Base-by-base conservation (phyloP, 2,113 vertebrate genomes). In the Oncorhynchus keta region DNA sequence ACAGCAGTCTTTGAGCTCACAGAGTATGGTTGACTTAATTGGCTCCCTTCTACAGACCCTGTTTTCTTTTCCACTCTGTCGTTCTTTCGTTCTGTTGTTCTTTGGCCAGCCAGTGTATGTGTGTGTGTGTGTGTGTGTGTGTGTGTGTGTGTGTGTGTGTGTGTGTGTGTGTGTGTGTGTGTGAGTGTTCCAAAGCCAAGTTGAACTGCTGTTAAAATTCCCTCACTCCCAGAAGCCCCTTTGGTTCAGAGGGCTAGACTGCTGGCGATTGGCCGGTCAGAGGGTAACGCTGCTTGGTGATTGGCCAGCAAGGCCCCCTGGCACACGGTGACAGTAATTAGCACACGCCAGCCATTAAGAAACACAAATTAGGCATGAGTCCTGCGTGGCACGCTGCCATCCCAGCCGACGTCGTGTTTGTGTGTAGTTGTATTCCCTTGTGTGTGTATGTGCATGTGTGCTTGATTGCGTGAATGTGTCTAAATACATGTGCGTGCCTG, bases 341-440 rank as follows among this genome's bases (percentile, higher is more conserved):
- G 95, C 95, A 96, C 95, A 96, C 94, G 95, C 94, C 95, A 93
- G 94, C 95, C 96, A 97, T 97, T 98, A 97, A 95, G 95, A 95
- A 96, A 93, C 85, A 87, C 94, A 96, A 95, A 96, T 92, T 92
- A 92, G 84, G 79, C 91, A 89, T 83, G 94, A 94, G 95, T 92
- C 77, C 90, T 13, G 92, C 83, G 91, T 97, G 96, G 95, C 95
- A 94, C 77, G 73, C 93, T 96, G 96, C 96, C 96, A 97, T 93
- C 90, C 86, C 28, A 28, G 22, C 70, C 51, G 13, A 24, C 11
- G 49, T 2, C 83, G 80, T 76, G 79, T 1, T 35, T 79, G 81
- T 88, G 83, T 68, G 70, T 30, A 4, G 16, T 73, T 73, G 9
- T 24, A 7, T 55, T 22, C 62, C 55, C 30, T 32, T 9, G 3